phyloP scores from a whole-genome alignment of 53 echinoderm and acorn worm genomes.

The Mesocentrotus franciscanus region DNA sequence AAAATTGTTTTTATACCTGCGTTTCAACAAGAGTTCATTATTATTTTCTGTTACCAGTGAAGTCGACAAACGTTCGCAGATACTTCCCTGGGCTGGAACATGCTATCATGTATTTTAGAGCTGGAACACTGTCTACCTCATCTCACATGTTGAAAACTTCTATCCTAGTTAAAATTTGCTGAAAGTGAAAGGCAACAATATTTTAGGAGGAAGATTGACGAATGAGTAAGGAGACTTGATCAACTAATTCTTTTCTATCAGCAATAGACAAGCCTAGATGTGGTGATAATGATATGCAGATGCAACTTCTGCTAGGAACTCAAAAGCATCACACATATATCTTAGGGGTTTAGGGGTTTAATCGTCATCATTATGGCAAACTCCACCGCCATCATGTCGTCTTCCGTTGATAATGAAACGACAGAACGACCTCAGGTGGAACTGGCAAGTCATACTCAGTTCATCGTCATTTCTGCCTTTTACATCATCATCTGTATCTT shows the following conservation, averaged over 20 bases:
- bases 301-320: not conserved
- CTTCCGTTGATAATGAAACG: not conserved
- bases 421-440: conserved; percentile 4
- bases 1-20: not conserved
- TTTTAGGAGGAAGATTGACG: not conserved
- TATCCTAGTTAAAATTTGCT: not conserved
- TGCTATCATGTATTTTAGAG: not conserved
- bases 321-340: not conserved
- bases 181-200: not conserved
- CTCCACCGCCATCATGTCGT: conserved; percentile 15
- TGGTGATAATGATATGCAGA: not conserved
- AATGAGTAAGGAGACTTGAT: not conserved
- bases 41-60: not conserved
- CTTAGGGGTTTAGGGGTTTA: no score
- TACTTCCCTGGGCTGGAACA: not conserved
- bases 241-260: not conserved
- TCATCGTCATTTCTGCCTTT: conserved; percentile 31
- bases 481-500: conserved; percentile 45
- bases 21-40: not conserved
- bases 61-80: not conserved
- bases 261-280: not conserved
- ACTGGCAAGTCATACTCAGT: conserved; percentile 45
- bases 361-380: conserved; percentile 1
- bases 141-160: not conserved
- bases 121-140: not conserved